A percentile compares a stretch with the other conserved stretches of the same genome.
These are phyloP conservation scores for Epirrhoe alternata DNA, from an alignment of 2,888 invertebrate genomes.

Conservation along the genomic window DNA sequence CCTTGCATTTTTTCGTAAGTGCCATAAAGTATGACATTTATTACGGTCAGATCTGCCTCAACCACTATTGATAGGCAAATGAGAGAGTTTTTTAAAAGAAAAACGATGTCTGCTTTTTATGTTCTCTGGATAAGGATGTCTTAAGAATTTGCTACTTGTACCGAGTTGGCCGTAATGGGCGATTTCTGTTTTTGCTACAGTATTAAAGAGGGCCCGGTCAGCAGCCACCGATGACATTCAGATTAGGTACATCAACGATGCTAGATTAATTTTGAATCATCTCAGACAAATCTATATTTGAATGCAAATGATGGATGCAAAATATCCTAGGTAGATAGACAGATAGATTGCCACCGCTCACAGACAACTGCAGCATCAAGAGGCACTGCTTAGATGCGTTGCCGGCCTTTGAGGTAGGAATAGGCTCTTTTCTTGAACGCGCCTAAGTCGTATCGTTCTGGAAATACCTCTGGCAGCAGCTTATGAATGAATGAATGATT, in stretches of 20 bases:
- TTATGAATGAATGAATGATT: too few relatives aligned
- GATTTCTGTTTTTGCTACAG: slow-evolving; percentile 48
- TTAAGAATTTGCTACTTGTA: slow-evolving; percentile 69
- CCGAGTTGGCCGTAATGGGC: slow-evolving; percentile 62
- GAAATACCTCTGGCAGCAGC: too few relatives aligned
- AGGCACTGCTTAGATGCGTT: too few relatives aligned
- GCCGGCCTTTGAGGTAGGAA: too few relatives aligned
- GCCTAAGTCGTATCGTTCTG: too few relatives aligned
- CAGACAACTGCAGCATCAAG: too few relatives aligned
- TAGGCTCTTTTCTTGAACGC: too few relatives aligned
- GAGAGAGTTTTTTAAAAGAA: slow-evolving; percentile 85
- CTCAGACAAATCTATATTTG: too few relatives aligned
- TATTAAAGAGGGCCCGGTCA: slow-evolving; percentile 34
- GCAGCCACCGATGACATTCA: slow-evolving; percentile 9
- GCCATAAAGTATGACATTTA: slow-evolving; percentile 85
- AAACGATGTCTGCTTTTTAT: slow-evolving; percentile 85
- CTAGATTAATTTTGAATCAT: not conserved
- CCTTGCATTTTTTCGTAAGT: slow-evolving; percentile 84
- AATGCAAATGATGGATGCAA: too few relatives aligned
- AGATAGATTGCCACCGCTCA: too few relatives aligned
- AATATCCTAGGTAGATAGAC: too few relatives aligned
- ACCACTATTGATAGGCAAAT: slow-evolving; percentile 86
- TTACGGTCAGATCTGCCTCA: slow-evolving; percentile 85
- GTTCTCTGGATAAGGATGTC: slow-evolving; percentile 80
- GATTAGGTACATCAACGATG: slow-evolving; percentile 3